A percentile compares a stretch with the other conserved stretches of the same genome.
Conservation (phyloP, 2,888 invertebrate species). For the Conus canariensis region DNA sequence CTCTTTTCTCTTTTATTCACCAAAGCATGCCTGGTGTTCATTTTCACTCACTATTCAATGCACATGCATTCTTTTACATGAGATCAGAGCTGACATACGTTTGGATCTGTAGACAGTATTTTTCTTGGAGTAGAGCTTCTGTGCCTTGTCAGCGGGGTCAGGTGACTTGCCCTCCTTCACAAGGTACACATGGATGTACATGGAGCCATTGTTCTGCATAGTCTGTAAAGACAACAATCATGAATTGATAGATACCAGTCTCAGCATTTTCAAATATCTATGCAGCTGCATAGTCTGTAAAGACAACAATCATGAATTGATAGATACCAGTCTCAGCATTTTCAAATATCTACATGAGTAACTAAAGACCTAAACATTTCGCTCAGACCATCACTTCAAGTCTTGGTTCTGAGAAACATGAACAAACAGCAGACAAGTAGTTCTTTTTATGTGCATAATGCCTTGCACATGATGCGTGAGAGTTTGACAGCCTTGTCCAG, state of each 20-base stretch:
- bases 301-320: slow-evolving; percentile 33
- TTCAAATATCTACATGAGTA: too few relatives aligned
- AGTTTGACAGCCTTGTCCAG: too few relatives aligned
- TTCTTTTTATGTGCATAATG: too few relatives aligned
- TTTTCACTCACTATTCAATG: too few relatives aligned
- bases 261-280: not conserved
- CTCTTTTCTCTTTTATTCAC: too few relatives aligned
- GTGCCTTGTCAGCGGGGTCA: slow-evolving; percentile 85
- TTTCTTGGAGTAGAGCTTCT: slow-evolving; percentile 83
- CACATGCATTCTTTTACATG: too few relatives aligned
- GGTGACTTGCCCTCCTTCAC: slow-evolving; percentile 90
- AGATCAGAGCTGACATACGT: slow-evolving; percentile 79
- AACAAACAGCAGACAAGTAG: too few relatives aligned
- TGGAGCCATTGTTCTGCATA: slow-evolving; percentile 92
- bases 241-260: not conserved
- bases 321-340: not conserved
- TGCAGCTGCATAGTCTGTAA: slow-evolving; percentile 79
- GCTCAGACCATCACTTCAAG: too few relatives aligned
- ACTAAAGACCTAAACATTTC: too few relatives aligned
- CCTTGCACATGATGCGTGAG: too few relatives aligned
- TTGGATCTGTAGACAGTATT: slow-evolving; percentile 87
- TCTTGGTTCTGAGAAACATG: too few relatives aligned
- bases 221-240: slow-evolving; percentile 64
- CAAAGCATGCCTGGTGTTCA: too few relatives aligned
- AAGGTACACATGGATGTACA: slow-evolving; percentile 94